Base-by-base conservation (phyloP, 2,888 invertebrate species). In the Aquatica leii region DNA sequence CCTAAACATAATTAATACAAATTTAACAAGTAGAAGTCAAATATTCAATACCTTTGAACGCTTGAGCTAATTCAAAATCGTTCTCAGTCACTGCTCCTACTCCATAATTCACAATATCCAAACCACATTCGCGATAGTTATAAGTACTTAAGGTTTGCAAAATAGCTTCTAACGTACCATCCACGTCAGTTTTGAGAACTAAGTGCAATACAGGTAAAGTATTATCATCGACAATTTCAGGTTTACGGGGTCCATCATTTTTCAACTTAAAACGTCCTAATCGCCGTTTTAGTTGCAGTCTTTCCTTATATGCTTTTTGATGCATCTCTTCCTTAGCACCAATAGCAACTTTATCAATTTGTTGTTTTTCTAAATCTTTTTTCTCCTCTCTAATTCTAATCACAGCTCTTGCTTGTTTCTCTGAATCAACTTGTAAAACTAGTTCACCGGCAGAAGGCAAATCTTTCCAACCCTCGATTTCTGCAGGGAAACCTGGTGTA, bases 81-180 rank as follows among this genome's bases (percentile, higher is more conserved):
- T 85, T 89, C 68, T 92, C 92, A 0, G 89, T 90, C 3, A 98
- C 86, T 46, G 90, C 86, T 0, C 99, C 99, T 1, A 99, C 93
- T 0, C 93, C 97, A 78, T 91, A 95, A 80, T 95, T 92, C 34
- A 98, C 88, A 1, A 99, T 81, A 73, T 95, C 91, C 11, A 99
- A 83, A 48, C 87, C 86, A 73, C 97, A 97, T 1, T 87, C 84
- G 54, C 87, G 84, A n/a, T 86, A 86, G 70, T 91, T 86, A 76
- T 98, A 99, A 0, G 95, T 93, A 69, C 92, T 93, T 57, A 99
- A 78, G 8, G 95, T 91, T 78, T 98, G 94, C 66, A 97, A 81
- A 68, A 99, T 92, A 0, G 98, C 98, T 80, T 99, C 98, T 43
- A 98, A 89, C 0, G 97, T 96, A 0, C 99, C 99, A 80, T 95